Base-by-base conservation (phyloP, 2,113 vertebrate species). In the Gopherus evgoodei region DNA sequence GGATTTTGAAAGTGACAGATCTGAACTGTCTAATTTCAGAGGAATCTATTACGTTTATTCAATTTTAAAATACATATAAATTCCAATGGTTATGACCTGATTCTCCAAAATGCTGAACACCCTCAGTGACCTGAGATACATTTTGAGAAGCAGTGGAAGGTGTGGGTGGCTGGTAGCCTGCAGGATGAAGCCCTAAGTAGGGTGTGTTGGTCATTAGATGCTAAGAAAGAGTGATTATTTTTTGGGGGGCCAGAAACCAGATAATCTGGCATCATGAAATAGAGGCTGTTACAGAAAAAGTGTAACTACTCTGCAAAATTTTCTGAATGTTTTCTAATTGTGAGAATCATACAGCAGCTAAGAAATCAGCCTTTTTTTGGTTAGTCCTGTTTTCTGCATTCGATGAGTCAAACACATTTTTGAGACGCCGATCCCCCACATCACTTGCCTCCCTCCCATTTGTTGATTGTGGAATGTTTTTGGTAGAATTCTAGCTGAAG, bases 81-180 rank as follows among this genome's bases (percentile, higher is more conserved):
- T 69, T 69, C 65, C n/a, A 69, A 21, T n/a, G 35, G 19, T 38
- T 38, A n/a, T 69, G 65, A 35, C 17, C 17, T 69, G 65, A 69
- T 21, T 38, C 65, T 69, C 17, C 19, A 1, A 69, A 69, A 69
- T 38, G 35, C 35, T n/a, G 65, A n/a, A 38, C 31, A n/a, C 3
- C 17, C 35, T 69, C 35, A 21, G 65, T 69, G 16, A 69, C 35
- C 8, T 19, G 65, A 17, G 9, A 69, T 38, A 69, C n/a, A 69
- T 69, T n/a, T 17, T 38, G 8, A 69, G 65, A 69, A 21, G 25
- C 47, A 53, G 3, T 4, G 24, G 62, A 35, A 81, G 21, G 13
- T 75, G 5, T 87, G 38, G 2, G 2, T 50, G 12, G 16, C 22
- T 42, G 56, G 7, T 0, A 0, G 13, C 90, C 76, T 82, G 35